A percentile compares a stretch with the other conserved stretches of the same genome.
These are phyloP conservation scores for Oppia nitens DNA, from an alignment of 1,140 invertebrate genomes.

Conservation along the genomic window DNA sequence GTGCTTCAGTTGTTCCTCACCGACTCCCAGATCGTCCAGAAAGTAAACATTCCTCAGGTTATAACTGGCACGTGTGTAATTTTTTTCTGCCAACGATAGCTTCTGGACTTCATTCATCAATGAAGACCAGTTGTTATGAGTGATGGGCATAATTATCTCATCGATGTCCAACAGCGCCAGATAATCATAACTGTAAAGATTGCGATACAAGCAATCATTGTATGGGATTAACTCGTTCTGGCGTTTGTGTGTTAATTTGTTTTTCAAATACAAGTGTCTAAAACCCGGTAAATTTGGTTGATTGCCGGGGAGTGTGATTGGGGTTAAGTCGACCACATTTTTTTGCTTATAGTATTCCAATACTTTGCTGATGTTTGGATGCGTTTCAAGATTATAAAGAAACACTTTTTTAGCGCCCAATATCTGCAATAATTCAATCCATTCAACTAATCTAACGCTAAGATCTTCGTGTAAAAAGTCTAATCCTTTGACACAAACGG, in stretches of 20 bases:
- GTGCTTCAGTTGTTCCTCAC: constrained; percentile 22
- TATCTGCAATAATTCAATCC: constrained; percentile 71
- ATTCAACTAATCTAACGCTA: constrained; percentile 75
- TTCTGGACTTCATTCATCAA: constrained; percentile 51
- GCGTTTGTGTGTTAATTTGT: constrained; percentile 70
- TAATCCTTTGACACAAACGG: constrained; percentile 82
- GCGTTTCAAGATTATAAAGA: constrained; percentile 75
- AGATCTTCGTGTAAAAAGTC: constrained; percentile 81
- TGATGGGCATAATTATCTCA: constrained; percentile 82
- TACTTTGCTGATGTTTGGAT: constrained; percentile 76
- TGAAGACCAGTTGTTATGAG: constrained; percentile 51
- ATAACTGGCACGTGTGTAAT: constrained; percentile 60
- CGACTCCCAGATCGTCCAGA: constrained; percentile 53
- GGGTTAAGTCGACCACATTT: constrained; percentile 62
- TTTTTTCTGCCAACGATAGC: constrained; percentile 39
- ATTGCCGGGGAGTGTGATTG: constrained; percentile 69
- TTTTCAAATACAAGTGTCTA: constrained; percentile 70
- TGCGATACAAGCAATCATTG: constrained; percentile 88
- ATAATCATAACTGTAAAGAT: constrained; percentile 75
- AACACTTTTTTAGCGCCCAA: constrained; percentile 82
- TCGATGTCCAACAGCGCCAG: constrained; percentile 79
- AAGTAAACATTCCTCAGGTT: constrained; percentile 89
- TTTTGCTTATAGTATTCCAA: constrained; percentile 55
- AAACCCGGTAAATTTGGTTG: constrained; percentile 74
- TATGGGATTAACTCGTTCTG: constrained; percentile 91